Percentiles rank a stretch among this genome's conserved stretches.
These are phyloP conservation scores for Notothenia rossii DNA, from an alignment of 2,113 vertebrate genomes.

Conservation along the genomic window DNA sequence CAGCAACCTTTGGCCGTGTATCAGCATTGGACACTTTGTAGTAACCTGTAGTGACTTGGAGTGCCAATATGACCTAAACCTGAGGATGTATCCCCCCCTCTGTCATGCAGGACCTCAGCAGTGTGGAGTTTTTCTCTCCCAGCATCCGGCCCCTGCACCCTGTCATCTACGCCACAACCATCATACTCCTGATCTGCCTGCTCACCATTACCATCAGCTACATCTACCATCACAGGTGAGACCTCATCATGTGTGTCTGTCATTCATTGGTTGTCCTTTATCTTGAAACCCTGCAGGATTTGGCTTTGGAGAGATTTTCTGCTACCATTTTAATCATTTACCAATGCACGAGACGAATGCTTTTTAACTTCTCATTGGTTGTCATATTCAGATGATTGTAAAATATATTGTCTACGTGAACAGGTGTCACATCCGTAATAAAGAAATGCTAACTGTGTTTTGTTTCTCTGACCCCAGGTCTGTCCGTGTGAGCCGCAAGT, in stretches of 20 bases:
- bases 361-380: too few relatives aligned
- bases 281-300: too few relatives aligned
- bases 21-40: background rate
- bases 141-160: conserved; percentile 90
- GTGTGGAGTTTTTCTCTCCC: conserved; percentile 84
- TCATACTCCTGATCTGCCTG: conserved; percentile 90
- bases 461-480: conserved; percentile 76
- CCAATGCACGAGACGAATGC: too few relatives aligned
- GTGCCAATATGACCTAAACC: background rate
- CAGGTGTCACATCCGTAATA: background rate
- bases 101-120: conserved; percentile 89
- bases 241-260: too few relatives aligned
- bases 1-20: too few relatives aligned
- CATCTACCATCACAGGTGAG: conserved; percentile 92
- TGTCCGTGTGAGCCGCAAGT: conserved; percentile 94
- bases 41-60: background rate
- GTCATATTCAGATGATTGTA: too few relatives aligned
- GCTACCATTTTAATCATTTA: too few relatives aligned
- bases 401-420: background rate
- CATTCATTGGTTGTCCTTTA: too few relatives aligned
- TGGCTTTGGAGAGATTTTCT: too few relatives aligned
- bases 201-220: conserved; percentile 90
- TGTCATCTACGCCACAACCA: conserved; percentile 90
- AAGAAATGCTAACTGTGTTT: background rate
- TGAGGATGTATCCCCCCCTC: background rate